Percentiles rank a stretch among this genome's conserved stretches.
These are phyloP conservation scores for Anastrepha obliqua DNA, from an alignment of 1,140 invertebrate species.

Conservation along the genomic window DNA sequence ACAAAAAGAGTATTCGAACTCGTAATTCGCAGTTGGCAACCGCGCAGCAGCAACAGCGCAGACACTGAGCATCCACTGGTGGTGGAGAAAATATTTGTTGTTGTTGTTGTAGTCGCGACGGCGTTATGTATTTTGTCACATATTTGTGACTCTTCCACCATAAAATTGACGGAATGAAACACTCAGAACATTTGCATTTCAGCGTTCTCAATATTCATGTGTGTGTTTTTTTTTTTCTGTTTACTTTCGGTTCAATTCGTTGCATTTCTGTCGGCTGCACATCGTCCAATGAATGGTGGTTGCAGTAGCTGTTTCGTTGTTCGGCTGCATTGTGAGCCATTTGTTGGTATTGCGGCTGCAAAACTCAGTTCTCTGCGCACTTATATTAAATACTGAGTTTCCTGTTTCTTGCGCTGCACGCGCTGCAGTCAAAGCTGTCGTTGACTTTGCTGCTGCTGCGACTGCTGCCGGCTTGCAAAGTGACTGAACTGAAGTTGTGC, in stretches of 20 bases:
- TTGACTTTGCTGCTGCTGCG: background rate
- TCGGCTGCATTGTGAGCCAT: background rate
- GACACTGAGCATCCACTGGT: background rate
- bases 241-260: background rate
- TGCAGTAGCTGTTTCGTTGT: background rate
- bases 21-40: background rate
- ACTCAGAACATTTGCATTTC: background rate
- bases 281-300: constrained; percentile 13
- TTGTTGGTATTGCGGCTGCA: background rate
- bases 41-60: background rate
- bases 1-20: background rate
- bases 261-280: background rate
- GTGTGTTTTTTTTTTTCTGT: no score
- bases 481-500: constrained; percentile 1
- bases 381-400: background rate
- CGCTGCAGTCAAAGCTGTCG: background rate
- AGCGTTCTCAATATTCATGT: background rate
- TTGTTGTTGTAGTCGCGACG: background rate
- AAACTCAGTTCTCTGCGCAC: background rate
- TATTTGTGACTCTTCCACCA: background rate
- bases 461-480: background rate
- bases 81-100: constrained; percentile 16
- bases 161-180: background rate
- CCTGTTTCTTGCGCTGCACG: background rate
- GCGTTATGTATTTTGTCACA: background rate